Conservation (phyloP, 2,113 vertebrate species). For the Rhinolophus ferrumequinum region DNA sequence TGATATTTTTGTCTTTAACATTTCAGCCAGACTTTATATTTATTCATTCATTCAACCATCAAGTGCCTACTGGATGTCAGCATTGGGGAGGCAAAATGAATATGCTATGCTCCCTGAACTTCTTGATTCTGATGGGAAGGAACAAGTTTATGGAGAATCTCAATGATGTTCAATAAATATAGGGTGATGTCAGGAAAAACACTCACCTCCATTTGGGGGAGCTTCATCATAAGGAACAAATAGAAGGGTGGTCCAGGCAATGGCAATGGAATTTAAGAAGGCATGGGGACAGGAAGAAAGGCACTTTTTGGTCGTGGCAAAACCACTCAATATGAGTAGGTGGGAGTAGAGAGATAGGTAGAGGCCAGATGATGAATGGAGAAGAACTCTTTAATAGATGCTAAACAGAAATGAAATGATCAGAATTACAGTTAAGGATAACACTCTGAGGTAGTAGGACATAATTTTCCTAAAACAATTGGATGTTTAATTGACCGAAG, state of each 20-base stretch:
- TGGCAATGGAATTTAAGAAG: not conserved
- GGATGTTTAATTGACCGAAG: not conserved
- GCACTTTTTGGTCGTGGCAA: not conserved
- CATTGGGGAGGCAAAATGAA: not conserved
- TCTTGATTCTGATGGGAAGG: not conserved
- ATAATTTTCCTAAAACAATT: not conserved
- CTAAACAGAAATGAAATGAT: not conserved
- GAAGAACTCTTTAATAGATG: not conserved
- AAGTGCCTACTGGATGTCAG: conserved; percentile 41
- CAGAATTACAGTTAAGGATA: not conserved
- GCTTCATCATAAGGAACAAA: not conserved
- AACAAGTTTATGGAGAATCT: not conserved
- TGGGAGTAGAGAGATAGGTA: not conserved
- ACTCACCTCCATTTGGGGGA: not conserved
- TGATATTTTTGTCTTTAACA: conserved; percentile 39
- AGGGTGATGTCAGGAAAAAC: not conserved
- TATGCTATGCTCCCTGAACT: not conserved
- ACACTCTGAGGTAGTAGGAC: not conserved
- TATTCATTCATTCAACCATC: conserved; percentile 53
- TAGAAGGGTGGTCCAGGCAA: not conserved
- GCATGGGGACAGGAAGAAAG: not conserved
- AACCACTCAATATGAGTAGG: not conserved
- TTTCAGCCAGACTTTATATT: conserved; percentile 27
- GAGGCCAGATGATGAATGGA: not conserved
- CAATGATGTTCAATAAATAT: not conserved